Evolutionary conservation across 2,888 invertebrate genomes (phyloP).

Genomic region (Microctonus aethiopoides): DNA sequence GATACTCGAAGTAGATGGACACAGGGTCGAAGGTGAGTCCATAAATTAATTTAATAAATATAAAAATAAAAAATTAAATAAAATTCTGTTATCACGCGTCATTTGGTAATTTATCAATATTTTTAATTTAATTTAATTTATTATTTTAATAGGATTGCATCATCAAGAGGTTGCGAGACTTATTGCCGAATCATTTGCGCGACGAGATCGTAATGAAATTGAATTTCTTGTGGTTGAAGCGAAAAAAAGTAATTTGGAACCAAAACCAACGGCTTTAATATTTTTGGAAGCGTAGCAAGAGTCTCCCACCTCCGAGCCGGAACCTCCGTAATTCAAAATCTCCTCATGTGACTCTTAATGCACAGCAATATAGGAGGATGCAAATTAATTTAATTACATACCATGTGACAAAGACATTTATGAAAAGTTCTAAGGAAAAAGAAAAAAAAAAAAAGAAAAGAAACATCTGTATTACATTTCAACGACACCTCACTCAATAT

Average conservation of each 20-base stretch:
- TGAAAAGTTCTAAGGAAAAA: not conserved
- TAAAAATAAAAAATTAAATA: too few relatives aligned
- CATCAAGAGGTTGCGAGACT: conserved; percentile 84
- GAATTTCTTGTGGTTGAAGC: conserved; percentile 94
- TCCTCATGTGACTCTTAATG: conserved; percentile 3
- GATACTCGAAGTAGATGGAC: conserved; percentile 91
- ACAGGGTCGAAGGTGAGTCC: conserved; percentile 70
- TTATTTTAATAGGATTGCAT: conserved; percentile 54
- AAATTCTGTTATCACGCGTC: too few relatives aligned
- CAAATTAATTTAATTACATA: not conserved
- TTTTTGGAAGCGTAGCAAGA: conserved; percentile 91
- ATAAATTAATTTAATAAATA: conserved; percentile 11
- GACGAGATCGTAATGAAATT: conserved; percentile 87
- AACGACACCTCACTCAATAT: conserved; percentile 21
- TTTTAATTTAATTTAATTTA: not conserved
- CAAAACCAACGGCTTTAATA: conserved; percentile 90
- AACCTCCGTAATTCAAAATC: conserved; percentile 54
- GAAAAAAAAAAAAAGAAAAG: too few relatives aligned
- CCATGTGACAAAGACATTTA: not conserved
- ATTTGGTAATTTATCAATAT: not conserved
- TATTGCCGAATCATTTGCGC: conserved; percentile 93
- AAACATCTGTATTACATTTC: conserved; percentile 10
- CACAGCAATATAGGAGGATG: conserved; percentile 12
- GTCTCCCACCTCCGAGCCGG: conserved; percentile 67
- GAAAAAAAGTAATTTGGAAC: conserved; percentile 91